phyloP scores from a whole-genome alignment of 2,113 vertebrate species.

The Galbula dea region DNA sequence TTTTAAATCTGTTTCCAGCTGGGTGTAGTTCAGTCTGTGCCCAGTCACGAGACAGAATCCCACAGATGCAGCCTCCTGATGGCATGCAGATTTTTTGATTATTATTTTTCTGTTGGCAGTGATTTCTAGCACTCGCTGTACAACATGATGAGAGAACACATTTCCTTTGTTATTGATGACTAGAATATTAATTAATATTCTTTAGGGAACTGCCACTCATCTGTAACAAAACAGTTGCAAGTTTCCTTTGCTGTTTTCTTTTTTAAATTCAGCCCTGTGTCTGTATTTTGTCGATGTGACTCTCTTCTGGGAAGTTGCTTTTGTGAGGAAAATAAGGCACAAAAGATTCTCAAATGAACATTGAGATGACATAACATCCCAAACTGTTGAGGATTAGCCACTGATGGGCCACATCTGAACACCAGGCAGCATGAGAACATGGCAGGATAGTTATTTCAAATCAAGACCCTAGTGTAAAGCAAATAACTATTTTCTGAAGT shows the following conservation, averaged over 20 bases:
- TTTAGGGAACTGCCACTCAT: not conserved
- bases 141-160: not conserved
- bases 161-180: not conserved
- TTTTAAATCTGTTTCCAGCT: not conserved
- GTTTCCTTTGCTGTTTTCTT: not conserved
- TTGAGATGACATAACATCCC: not conserved
- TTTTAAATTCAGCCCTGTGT: not conserved
- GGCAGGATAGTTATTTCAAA: not conserved
- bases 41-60: not conserved
- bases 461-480: not conserved
- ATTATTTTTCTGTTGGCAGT: not conserved
- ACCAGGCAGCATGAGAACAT: not conserved
- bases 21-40: not conserved
- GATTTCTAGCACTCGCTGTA: not conserved
- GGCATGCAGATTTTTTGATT: not conserved
- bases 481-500: not conserved
- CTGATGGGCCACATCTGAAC: not conserved
- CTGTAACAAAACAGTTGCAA: not conserved
- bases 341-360: not conserved
- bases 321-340: not conserved
- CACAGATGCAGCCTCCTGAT: not conserved
- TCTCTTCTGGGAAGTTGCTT: not conserved
- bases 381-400: not conserved
- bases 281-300: not conserved
- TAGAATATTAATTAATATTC: not conserved